Evolutionary conservation across 2,113 vertebrate species (phyloP).

Genomic region (Platanista minor): DNA sequence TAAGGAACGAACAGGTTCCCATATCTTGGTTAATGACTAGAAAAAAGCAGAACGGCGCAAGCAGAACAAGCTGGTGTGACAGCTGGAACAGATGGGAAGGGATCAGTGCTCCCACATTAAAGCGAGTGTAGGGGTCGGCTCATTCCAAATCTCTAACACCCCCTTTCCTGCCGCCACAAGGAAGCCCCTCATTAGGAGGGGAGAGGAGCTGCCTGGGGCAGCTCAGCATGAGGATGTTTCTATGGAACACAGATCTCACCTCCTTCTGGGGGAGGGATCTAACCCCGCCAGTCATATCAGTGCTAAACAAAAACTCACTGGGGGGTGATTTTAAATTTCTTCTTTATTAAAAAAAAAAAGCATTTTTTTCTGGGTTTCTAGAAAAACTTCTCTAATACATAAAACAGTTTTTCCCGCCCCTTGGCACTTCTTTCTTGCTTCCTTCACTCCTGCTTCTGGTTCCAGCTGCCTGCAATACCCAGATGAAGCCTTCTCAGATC

Average conservation of each 20-base stretch:
- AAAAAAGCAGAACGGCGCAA: not conserved
- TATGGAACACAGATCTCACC: not conserved
- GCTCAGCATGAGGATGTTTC: not conserved
- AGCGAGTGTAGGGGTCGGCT: not conserved
- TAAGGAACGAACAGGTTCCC: not conserved
- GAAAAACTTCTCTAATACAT: conserved; percentile 60
- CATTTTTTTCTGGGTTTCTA: conserved; percentile 41
- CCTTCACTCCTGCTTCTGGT: not conserved
- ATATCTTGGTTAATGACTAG: not conserved
- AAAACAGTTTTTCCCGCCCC: not conserved
- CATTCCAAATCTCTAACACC: not conserved
- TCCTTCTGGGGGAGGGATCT: not conserved
- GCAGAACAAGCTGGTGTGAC: not conserved
- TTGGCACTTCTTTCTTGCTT: conserved; percentile 20
- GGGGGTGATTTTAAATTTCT: not conserved
- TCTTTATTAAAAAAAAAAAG: conserved; percentile 40
- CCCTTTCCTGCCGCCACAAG: fast-evolving
- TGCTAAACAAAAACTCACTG: not conserved
- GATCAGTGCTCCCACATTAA: too few relatives aligned
- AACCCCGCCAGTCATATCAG: not conserved
- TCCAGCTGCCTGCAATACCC: not conserved
- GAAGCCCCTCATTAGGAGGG: not conserved
- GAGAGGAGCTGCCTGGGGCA: too few relatives aligned
- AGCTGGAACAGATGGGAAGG: not conserved
- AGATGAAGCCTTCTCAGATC: not conserved